Percentiles rank a stretch among this genome's conserved stretches.
Evolutionary conservation across 2,888 invertebrate genomes (phyloP).

Genomic region (Ametastegia equiseti): DNA sequence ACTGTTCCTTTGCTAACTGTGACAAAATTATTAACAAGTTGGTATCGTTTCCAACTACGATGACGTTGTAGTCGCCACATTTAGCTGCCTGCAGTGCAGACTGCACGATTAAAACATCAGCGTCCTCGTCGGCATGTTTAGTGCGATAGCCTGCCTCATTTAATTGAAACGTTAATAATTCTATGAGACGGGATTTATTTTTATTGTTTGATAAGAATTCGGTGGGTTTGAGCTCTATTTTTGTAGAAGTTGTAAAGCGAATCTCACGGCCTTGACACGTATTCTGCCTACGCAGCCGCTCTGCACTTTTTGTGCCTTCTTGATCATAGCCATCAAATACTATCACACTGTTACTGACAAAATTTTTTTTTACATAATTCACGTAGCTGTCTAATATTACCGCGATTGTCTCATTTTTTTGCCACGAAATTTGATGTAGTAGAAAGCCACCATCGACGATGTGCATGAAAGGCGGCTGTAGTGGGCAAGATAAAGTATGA

Average conservation of each 20-base stretch:
- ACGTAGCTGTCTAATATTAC: background rate
- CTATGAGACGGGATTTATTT: constrained; percentile 62
- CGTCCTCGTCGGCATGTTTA: constrained; percentile 61
- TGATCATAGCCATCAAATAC: constrained; percentile 8
- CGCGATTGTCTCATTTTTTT: background rate
- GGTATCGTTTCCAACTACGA: constrained; percentile 61
- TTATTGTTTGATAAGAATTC: constrained; percentile 60
- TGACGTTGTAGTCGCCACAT: constrained; percentile 53
- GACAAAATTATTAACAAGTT: constrained; percentile 62
- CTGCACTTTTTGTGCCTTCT: constrained; percentile 31
- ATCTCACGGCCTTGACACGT: constrained; percentile 50
- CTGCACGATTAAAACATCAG: constrained; percentile 58
- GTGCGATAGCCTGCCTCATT: constrained; percentile 57
- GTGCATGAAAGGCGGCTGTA: too few species aligned
- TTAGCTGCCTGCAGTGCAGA: constrained; percentile 51
- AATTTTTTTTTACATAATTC: background rate
- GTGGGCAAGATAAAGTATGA: too few species aligned
- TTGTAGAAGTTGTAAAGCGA: constrained; percentile 47
- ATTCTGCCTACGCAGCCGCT: constrained; percentile 46
- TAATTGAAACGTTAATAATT: constrained; percentile 51
- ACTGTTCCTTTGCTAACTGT: constrained; percentile 58
- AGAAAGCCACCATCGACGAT: constrained; percentile 50
- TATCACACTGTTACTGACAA: background rate
- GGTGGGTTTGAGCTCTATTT: constrained; percentile 54
- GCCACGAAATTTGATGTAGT: constrained; percentile 49